A percentile compares a stretch with the other conserved stretches of the same genome.
Conservation (phyloP, 2,888 invertebrate species). For the Lasioglossum marginatum region DNA sequence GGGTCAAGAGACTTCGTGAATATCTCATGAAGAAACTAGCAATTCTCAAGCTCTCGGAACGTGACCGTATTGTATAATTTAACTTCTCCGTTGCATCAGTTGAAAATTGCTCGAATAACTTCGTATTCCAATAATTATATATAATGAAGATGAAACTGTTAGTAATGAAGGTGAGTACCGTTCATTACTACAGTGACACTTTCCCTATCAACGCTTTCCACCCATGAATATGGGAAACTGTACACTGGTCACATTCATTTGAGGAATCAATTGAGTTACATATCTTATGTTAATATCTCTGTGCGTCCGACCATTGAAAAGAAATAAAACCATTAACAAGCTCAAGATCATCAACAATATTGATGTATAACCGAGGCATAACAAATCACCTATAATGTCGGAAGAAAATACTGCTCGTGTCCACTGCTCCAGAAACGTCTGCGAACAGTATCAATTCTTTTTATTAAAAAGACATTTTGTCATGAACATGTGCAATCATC, state of each 20-base stretch:
- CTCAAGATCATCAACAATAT: not conserved
- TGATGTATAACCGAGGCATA: not conserved
- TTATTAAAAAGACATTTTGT: not conserved
- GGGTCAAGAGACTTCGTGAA: too few species aligned
- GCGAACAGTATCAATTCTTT: not conserved
- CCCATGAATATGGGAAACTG: not conserved
- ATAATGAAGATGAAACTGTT: too few species aligned
- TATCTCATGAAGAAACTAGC: too few species aligned
- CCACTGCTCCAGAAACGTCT: not conserved
- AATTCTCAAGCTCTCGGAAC: too few species aligned
- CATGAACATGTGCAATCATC: not conserved
- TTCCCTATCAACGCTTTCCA: not conserved
- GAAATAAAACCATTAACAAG: not conserved
- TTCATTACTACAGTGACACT: not conserved
- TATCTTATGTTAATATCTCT: not conserved
- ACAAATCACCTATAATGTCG: not conserved
- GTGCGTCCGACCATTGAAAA: not conserved
- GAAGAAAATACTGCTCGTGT: not conserved
- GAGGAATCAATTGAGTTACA: not conserved
- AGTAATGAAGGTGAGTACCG: too few species aligned
- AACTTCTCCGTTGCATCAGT: too few species aligned
- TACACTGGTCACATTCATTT: not conserved
- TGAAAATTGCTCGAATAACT: too few species aligned
- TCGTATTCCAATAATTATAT: too few species aligned
- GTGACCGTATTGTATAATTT: too few species aligned